These are phyloP conservation scores for Littorina saxatilis DNA, from an alignment of 1,140 invertebrate genomes.

Conservation along the genomic window DNA sequence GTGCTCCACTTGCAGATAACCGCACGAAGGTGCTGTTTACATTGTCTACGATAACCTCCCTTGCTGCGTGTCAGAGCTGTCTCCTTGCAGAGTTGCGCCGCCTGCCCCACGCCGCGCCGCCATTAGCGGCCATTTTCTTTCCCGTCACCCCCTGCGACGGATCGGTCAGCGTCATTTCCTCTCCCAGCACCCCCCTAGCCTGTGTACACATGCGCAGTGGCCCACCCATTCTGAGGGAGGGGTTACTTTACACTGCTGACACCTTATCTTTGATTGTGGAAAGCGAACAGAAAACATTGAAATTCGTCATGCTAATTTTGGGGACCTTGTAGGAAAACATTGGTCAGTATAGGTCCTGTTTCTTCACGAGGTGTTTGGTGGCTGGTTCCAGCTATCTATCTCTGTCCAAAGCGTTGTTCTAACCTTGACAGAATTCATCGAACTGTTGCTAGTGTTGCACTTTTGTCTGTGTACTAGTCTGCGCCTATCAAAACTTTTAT, in stretches of 20 bases:
- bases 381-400: too few relatives aligned
- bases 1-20: neutral
- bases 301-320: neutral
- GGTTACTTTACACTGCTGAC: neutral
- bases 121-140: slow-evolving; percentile 28
- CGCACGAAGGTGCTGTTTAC: slow-evolving; percentile 3
- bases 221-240: neutral
- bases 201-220: slow-evolving; percentile 2
- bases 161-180: neutral
- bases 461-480: neutral
- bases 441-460: neutral
- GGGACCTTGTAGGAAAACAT: too few relatives aligned
- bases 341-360: too few relatives aligned
- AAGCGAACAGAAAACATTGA: neutral
- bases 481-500: neutral
- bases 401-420: too few relatives aligned
- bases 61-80: slow-evolving; percentile 11
- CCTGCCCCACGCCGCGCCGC: neutral
- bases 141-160: neutral
- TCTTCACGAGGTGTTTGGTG: too few relatives aligned
- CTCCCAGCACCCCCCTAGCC: neutral
- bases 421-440: too few relatives aligned
- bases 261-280: neutral
- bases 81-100: neutral
- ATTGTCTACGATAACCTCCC: slow-evolving; percentile 14